Evolutionary conservation across 1,140 invertebrate genomes (phyloP), one percentile per base, ranked within the genome.

Genomic region (Thaumetopoea pityocampa): DNA sequence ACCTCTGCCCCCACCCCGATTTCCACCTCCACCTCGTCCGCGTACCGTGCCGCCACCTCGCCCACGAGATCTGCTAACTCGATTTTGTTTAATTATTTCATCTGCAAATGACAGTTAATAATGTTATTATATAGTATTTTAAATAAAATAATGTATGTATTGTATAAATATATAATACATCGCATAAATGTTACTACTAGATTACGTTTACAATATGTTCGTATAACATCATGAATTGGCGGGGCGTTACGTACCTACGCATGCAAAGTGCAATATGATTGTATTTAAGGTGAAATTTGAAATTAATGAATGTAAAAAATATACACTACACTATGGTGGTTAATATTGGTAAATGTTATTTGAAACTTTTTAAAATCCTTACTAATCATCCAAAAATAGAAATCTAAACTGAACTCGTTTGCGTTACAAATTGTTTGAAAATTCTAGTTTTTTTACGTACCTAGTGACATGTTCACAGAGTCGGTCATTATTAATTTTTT

Each of bases 391-490:
- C 46, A 27, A 49, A 49, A 49, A 49, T 49, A 42, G 38, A 48
- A n/a, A n/a, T n/a, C n/a, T n/a, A n/a, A n/a, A n/a, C n/a, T n/a
- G n/a, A n/a, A n/a, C n/a, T n/a, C n/a, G n/a, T 17, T 11, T 0
- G 8, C 32, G 17, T 7, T 22, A 17, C 12, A 15, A 12, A 8
- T 7, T 10, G 22, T 15, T 40, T 10, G 5, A 18, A 4, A 8
- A 19, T 17, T 18, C 8, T 8, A 9, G 4, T 15, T 5, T 5
- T 4, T n/a, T 37, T 26, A 51, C 64, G 61, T 66, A 80, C 79
- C 79, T 32, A 83, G 49, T 43, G 79, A 80, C 74, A 83, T 76
- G 68, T 83, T 80, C 14, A 79, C 67, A 18, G 76, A 61, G 35
- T 83, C 79, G 11, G 67, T 59, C 79, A 83, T 83, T 24, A 24